phyloP scores from a whole-genome alignment of 2,113 vertebrate species.

The Pluvialis apricaria region DNA sequence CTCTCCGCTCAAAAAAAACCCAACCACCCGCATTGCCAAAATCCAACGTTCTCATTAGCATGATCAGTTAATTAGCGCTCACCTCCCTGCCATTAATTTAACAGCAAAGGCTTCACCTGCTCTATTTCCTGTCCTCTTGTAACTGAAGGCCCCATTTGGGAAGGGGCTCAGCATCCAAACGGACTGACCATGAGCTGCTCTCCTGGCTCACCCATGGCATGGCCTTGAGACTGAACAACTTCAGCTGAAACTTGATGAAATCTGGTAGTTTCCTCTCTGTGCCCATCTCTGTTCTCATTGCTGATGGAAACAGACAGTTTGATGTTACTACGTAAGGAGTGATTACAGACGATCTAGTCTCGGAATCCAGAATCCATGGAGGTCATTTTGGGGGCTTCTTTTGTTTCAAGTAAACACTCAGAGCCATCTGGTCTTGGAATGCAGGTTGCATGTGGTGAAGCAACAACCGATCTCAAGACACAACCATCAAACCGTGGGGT shows the following conservation, averaged over 20 bases:
- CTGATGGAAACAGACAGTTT: background rate
- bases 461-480: background rate
- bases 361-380: background rate
- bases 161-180: background rate
- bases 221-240: background rate
- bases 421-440: background rate
- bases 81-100: background rate
- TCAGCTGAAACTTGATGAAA: background rate
- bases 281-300: background rate
- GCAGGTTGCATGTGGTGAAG: background rate
- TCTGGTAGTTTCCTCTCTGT: background rate
- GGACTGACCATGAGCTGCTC: background rate
- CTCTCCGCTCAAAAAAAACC: background rate
- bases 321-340: background rate
- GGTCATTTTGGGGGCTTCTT: background rate
- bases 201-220: background rate
- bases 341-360: background rate
- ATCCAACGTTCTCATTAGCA: background rate
- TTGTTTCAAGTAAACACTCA: background rate
- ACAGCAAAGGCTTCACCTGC: background rate
- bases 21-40: rapidly evolving
- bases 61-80: background rate
- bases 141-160: background rate
- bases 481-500: background rate
- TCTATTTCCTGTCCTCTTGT: background rate